These are phyloP conservation scores for Drosophila atroscutellata DNA, from an alignment of 2,888 invertebrate species.

Conservation along the genomic window DNA sequence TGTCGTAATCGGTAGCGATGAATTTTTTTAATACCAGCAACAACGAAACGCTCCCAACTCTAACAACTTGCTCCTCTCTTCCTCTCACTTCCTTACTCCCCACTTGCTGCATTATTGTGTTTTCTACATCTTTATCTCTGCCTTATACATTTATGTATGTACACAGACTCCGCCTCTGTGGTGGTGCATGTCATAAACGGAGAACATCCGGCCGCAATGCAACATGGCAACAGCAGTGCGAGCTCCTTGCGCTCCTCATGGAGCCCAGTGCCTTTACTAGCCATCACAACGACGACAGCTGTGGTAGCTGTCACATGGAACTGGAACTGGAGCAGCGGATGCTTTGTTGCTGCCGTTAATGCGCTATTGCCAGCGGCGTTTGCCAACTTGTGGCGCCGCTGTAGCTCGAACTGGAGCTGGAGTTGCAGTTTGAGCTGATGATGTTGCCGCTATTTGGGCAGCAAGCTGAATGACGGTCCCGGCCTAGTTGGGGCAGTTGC, in stretches of 20 bases:
- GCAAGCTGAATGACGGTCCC: constrained; percentile 58
- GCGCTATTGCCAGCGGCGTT: constrained; percentile 35
- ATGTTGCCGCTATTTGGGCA: constrained; percentile 36
- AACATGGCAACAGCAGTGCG: constrained; percentile 85
- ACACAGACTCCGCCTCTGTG: constrained; percentile 91
- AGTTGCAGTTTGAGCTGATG: constrained; percentile 53
- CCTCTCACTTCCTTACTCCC: background rate
- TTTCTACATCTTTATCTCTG: constrained; percentile 15
- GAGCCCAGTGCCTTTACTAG: constrained; percentile 71
- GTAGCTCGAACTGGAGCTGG: constrained; percentile 29
- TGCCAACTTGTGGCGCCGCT: constrained; percentile 29
- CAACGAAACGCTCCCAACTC: constrained; percentile 1
- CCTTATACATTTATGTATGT: constrained; percentile 21
- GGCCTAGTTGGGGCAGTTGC: constrained; percentile 74
- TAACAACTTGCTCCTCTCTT: background rate
- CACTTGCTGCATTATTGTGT: constrained; percentile 17
- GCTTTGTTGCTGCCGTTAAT: constrained; percentile 38
- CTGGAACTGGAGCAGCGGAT: constrained; percentile 50
- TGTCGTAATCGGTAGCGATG: background rate
- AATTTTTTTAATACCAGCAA: background rate
- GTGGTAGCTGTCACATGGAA: constrained; percentile 67
- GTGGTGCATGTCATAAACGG: constrained; percentile 93
- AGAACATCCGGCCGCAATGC: constrained; percentile 89
- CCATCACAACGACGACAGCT: constrained; percentile 63
- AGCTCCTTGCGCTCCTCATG: constrained; percentile 67